These are phyloP conservation scores for Nixonia krombeini DNA, from an alignment of 1,140 invertebrate species.

Conservation along the genomic window DNA sequence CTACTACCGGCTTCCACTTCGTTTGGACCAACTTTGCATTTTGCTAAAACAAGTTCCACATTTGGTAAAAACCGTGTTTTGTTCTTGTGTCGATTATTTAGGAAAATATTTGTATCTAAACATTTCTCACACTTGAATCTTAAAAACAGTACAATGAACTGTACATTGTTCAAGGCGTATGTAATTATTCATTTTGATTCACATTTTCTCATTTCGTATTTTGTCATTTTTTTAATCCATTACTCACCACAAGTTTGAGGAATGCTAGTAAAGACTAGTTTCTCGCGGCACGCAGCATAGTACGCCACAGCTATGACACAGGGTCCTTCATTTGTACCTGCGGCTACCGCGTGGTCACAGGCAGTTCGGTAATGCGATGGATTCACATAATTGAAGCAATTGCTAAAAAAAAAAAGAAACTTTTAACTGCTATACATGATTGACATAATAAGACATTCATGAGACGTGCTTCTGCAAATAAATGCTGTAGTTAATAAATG, in stretches of 20 bases:
- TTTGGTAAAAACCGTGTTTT: neutral
- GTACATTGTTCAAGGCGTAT: too few species aligned
- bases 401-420: constrained; percentile 45
- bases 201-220: neutral
- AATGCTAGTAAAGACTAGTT: constrained; percentile 71
- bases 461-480: too few species aligned
- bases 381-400: constrained; percentile 66
- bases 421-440: too few species aligned
- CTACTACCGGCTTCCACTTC: constrained; percentile 72
- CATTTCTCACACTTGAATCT: too few species aligned
- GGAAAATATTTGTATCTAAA: neutral
- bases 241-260: constrained; percentile 74
- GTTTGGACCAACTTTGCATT: constrained; percentile 74
- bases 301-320: constrained; percentile 77
- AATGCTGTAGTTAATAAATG: too few species aligned
- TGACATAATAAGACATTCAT: too few species aligned
- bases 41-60: constrained; percentile 67
- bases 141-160: neutral
- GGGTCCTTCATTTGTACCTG: constrained; percentile 69
- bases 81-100: neutral
- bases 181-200: neutral
- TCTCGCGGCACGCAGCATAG: constrained; percentile 71
- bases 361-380: constrained; percentile 72
- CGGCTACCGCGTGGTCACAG: constrained; percentile 76
- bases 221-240: neutral